Percentiles rank a stretch among this genome's conserved stretches.
Evolutionary conservation across 2,888 invertebrate species (phyloP).

Genomic region (Rhamphomyia laevipes): DNA sequence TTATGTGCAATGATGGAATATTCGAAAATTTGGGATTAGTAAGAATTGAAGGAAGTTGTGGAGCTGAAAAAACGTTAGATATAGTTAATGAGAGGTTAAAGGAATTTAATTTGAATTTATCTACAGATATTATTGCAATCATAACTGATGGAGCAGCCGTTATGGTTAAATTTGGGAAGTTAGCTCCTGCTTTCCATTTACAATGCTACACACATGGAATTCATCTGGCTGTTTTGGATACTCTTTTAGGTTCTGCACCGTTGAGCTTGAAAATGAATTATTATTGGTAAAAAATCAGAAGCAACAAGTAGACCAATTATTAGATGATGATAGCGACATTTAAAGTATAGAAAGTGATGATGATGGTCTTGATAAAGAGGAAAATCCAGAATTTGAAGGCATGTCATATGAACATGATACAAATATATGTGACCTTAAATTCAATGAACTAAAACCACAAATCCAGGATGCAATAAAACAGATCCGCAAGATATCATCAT

Average conservation of each 20-base stretch:
- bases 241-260: conserved; percentile 2
- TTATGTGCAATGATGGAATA: conserved; percentile 4
- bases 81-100: conserved; percentile 2
- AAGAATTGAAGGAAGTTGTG: conserved; percentile 3
- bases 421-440: neutral
- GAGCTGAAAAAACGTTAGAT: conserved; percentile 2
- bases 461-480: neutral
- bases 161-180: neutral
- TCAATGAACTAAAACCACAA: neutral
- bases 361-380: conserved; percentile 2
- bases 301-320: conserved; percentile 2
- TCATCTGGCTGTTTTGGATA: conserved; percentile 3
- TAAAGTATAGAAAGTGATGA: neutral
- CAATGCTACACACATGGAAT: conserved; percentile 1
- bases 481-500: neutral
- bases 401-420: neutral
- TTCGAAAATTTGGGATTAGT: conserved; percentile 2
- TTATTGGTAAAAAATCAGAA: neutral
- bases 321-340: conserved; percentile 3
- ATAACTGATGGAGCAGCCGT: conserved; percentile 3
- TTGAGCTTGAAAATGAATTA: neutral
- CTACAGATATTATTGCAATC: conserved; percentile 9
- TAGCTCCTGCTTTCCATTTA: conserved; percentile 1
- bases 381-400: neutral
- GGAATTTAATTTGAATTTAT: conserved; percentile 2